Conservation (phyloP, 2,113 vertebrate genomes). For the Tupaia tana region DNA sequence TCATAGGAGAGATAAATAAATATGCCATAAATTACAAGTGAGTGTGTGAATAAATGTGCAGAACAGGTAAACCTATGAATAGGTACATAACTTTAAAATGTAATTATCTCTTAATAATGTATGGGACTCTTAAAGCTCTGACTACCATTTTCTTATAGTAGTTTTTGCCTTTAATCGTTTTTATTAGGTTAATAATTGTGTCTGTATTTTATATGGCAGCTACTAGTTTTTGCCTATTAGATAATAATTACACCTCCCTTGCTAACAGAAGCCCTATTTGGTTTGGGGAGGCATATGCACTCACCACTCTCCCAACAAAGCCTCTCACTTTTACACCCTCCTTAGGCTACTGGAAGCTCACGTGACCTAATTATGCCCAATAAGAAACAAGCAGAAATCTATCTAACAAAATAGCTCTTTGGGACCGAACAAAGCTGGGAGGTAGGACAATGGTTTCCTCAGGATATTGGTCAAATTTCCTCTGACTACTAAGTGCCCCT, state of each 20-base stretch:
- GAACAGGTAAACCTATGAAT: background rate
- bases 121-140: background rate
- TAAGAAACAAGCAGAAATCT: background rate
- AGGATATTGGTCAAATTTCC: background rate
- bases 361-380: background rate
- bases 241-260: background rate
- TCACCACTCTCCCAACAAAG: accelerated
- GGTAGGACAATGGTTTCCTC: background rate
- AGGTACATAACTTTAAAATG: background rate
- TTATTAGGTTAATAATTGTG: background rate
- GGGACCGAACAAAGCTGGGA: background rate
- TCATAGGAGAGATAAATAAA: background rate
- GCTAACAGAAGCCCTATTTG: background rate
- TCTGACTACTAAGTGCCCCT: background rate
- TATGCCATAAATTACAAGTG: background rate
- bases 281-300: too few relatives aligned
- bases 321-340: background rate
- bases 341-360: background rate
- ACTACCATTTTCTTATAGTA: background rate
- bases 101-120: background rate
- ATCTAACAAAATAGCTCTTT: background rate
- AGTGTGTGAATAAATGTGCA: background rate
- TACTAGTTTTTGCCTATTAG: background rate
- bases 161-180: background rate
- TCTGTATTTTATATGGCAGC: background rate